Conservation (phyloP, 2,888 invertebrate genomes). For the Sinopyrophorus schimmeli region DNA sequence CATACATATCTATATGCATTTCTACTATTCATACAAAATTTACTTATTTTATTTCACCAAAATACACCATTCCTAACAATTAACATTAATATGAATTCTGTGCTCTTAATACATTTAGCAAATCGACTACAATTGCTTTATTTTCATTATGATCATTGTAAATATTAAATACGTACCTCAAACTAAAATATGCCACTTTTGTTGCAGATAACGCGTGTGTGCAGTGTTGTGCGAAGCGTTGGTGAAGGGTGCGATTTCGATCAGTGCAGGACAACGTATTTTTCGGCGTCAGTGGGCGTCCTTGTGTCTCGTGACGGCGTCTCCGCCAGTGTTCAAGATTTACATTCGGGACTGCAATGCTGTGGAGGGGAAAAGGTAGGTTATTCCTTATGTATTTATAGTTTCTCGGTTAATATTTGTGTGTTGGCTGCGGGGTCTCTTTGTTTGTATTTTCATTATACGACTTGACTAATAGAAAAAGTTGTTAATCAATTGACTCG, state of each 20-base stretch:
- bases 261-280: constrained; percentile 41
- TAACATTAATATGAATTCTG: no score
- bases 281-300: constrained; percentile 44
- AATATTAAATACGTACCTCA: no score
- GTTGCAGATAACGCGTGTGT: constrained; percentile 43
- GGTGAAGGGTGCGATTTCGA: constrained; percentile 43
- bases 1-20: no score
- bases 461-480: constrained; percentile 11
- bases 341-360: constrained; percentile 35
- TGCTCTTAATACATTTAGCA: no score
- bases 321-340: constrained; percentile 42
- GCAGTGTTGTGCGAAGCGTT: constrained; percentile 45
- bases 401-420: constrained; percentile 18
- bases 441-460: constrained; percentile 28
- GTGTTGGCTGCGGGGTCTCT: constrained; percentile 15
- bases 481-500: no score
- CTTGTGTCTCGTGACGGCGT: constrained; percentile 47
- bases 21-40: no score
- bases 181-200: constrained; percentile 6
- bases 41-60: no score
- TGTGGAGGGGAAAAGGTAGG: constrained; percentile 44
- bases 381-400: constrained; percentile 44
- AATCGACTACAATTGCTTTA: no score
- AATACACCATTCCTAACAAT: no score
- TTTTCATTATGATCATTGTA: no score